Base-by-base conservation (phyloP, 1,140 invertebrate species). In the Frieseomelitta varia region DNA sequence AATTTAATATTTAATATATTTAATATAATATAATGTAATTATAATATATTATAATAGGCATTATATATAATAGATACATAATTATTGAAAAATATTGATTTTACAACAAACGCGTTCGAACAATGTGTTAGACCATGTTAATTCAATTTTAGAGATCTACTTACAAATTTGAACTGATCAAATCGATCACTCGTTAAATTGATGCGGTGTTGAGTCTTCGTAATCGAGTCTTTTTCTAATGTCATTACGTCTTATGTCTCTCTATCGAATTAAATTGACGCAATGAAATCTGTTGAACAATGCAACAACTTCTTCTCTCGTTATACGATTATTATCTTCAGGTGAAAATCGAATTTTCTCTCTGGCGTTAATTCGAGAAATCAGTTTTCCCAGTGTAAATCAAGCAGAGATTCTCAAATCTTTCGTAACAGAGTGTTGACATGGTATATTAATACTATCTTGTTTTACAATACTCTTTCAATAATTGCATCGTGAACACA, bases 201-300 rank as follows among this genome's bases (percentile, higher is more conserved):
- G 39, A 34, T 15, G 24, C 53, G 34, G 30, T 14, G 39, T 58
- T 80, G 58, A 80, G 55, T 24, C 53, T 71, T 47, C 15, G 21
- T 68, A 81, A 81, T 73, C 56, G n/a, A 63, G 15, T 55, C 61
- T 78, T 74, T 73, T 74, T 19, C 12, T 17, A 47, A 73, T 21
- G 47, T 56, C 11, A 65, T 65, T 34, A 47, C 21, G 47, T 65
- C 27, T 30, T 8, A 24, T 27, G n/a, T n/a, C n/a, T n/a, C n/a
- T n/a, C n/a, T n/a, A 73, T 81, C 14, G 56, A 73, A 73, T 73
- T 30, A 73, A 81, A 39, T 69, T 30, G 39, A 19, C 21, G 34
- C 67, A 27, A 63, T 24, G 39, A 74, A 80, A 39, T 39, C 8
- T 10, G 39, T 6, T 17, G 71, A 74, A 51, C 56, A 65, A 17